Evolutionary conservation across 2,888 invertebrate species (phyloP), one percentile per base, ranked within the genome.

Genomic region (Agriopis leucophaearia): DNA sequence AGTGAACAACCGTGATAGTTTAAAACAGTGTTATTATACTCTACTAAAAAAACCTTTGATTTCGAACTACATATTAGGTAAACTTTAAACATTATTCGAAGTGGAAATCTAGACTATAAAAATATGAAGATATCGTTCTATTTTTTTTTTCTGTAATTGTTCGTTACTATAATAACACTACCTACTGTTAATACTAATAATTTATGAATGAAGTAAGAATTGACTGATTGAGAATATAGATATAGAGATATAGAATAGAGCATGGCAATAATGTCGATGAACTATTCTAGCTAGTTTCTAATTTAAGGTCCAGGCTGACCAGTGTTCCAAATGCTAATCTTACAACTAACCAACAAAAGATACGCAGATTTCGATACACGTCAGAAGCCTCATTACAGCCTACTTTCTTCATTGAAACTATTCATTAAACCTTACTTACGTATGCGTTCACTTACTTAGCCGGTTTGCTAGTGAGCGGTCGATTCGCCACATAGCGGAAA

Each of bases 401-500:
- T 60, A 71, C 68, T 66, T 69, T 69, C 69, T 51, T 64, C 64
- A 66, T 64, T 69, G 64, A 72, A 72, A 66, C 61, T 56, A 57
- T 64, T 64, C 62, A 67, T 69, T 67, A 68, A 58, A 70, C 60
- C 60, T 71, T 69, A 64, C 70, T 74, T 73, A 66, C 64, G 66
- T 69, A 59, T 64, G 64, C 57, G 58, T 47, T 44, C 58, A 64
- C 66, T 68, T 48, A 68, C 64, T 45, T 45, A 45, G n/a, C 70
- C 70, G 72, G 72, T 74, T 72, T 67, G 51, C 71, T 74, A 79
- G 74, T 73, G 75, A 74, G 75, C 76, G 63, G 78, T 77, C 81
- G 61, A 78, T 78, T 84, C 77, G 81, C 79, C 82, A 82, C 73
- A 78, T 72, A 77, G 75, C 78, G 76, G 77, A 79, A 86, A 85